Conservation (phyloP, 1,140 invertebrate genomes). For the Ridgeia piscesae region DNA sequence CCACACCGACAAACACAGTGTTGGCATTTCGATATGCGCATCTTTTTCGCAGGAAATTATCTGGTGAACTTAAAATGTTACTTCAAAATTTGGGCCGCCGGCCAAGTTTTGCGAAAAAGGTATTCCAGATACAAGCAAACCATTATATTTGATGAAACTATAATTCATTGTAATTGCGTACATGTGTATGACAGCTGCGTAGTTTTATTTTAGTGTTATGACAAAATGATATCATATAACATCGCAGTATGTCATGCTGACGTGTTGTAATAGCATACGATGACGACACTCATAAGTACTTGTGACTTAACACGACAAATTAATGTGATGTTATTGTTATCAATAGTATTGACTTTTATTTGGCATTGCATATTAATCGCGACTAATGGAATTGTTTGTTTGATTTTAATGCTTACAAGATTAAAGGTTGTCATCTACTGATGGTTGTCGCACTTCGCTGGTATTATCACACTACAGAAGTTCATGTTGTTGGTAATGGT, state of each 20-base stretch:
- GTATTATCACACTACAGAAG: background rate
- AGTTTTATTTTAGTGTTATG: background rate
- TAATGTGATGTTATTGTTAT: background rate
- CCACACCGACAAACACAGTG: no score
- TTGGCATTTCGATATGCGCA: no score
- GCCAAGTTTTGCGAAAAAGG: no score
- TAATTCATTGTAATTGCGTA: background rate
- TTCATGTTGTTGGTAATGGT: background rate
- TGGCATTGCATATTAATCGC: background rate
- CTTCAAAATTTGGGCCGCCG: no score
- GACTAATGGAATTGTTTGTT: background rate
- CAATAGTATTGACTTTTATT: background rate
- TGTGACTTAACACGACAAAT: background rate
- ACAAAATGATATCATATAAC: background rate
- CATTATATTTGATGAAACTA: no score
- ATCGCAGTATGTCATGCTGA: no score
- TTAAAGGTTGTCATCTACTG: background rate
- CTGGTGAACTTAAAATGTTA: no score
- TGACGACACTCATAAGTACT: background rate
- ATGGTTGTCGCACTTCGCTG: background rate
- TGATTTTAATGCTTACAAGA: background rate
- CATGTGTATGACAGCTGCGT: background rate
- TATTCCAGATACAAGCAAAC: no score
- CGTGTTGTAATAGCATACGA: no score
- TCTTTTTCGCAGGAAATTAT: no score